These are phyloP conservation scores for Lineus longissimus DNA, from an alignment of 1,140 invertebrate species.

Conservation along the genomic window DNA sequence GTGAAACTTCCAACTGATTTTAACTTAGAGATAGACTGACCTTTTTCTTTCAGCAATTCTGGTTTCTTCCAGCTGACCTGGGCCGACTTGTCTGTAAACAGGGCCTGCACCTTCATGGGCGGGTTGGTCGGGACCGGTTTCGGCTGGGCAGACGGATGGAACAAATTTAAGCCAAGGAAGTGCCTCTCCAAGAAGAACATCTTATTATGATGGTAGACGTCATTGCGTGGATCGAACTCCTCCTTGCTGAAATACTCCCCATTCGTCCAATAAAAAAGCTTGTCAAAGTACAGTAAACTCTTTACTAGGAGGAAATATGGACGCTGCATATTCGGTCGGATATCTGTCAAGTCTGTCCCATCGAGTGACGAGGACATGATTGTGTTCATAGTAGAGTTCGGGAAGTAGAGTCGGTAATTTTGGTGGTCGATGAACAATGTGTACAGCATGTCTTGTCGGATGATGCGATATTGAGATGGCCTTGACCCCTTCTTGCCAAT, in stretches of 20 bases:
- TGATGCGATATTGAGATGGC: conserved; percentile 54
- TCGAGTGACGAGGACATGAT: conserved; percentile 76
- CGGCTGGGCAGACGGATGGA: conserved; percentile 36
- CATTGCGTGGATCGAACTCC: conserved; percentile 29
- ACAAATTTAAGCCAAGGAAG: conserved; percentile 32
- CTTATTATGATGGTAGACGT: conserved; percentile 71
- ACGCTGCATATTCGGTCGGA: conserved; percentile 67
- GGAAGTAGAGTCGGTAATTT: conserved; percentile 75
- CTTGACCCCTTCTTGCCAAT: conserved; percentile 63
- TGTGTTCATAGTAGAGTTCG: conserved; percentile 68
- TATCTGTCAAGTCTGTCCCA: conserved; percentile 69
- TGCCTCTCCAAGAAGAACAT: conserved; percentile 25
- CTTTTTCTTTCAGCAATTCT: conserved; percentile 70
- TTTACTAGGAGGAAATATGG: conserved; percentile 24
- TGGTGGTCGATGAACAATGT: conserved; percentile 76
- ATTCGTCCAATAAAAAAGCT: conserved; percentile 80
- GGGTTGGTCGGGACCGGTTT: conserved; percentile 65
- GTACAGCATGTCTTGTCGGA: conserved; percentile 61
- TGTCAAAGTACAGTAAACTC: conserved; percentile 27
- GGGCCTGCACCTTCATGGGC: conserved; percentile 70
- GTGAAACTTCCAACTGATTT: no score
- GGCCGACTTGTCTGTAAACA: conserved; percentile 70
- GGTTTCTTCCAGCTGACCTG: conserved; percentile 73
- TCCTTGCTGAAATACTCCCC: conserved; percentile 68
- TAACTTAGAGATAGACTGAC: conserved; percentile 55